Conservation (phyloP, 1,140 invertebrate species). For the Proctacanthus coquilletti region DNA sequence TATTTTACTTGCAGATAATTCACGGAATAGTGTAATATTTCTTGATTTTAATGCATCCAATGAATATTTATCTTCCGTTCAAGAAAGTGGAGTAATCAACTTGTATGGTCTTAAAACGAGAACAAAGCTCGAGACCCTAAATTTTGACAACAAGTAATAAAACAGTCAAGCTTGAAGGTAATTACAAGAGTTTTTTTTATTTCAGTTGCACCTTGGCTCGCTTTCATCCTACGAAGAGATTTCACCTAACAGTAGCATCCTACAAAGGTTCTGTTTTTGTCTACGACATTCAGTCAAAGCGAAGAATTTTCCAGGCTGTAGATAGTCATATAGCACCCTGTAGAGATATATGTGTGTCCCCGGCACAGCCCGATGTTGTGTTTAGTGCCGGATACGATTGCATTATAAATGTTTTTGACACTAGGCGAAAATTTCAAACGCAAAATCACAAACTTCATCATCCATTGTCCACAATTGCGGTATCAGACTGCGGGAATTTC, state of each 20-base stretch:
- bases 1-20: slow-evolving; percentile 7
- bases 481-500: slow-evolving; percentile 23
- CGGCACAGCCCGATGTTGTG: slow-evolving; percentile 14
- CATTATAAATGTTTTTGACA: slow-evolving; percentile 26
- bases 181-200: background rate
- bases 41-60: slow-evolving; percentile 24
- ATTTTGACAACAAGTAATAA: slow-evolving; percentile 18
- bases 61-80: slow-evolving; percentile 25
- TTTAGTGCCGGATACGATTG: slow-evolving; percentile 27
- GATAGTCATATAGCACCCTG: slow-evolving; percentile 24
- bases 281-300: slow-evolving; percentile 21
- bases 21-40: slow-evolving; percentile 18
- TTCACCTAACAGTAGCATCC: slow-evolving; percentile 18
- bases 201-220: slow-evolving; percentile 21
- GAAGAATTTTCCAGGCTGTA: slow-evolving; percentile 14
- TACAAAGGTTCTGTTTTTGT: slow-evolving; percentile 21
- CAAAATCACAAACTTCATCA: slow-evolving; percentile 12
- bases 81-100: slow-evolving; percentile 20
- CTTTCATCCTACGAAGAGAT: slow-evolving; percentile 24
- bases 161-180: background rate
- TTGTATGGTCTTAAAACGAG: slow-evolving; percentile 24
- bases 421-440: slow-evolving; percentile 13
- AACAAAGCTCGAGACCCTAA: slow-evolving; percentile 19
- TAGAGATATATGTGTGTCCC: slow-evolving; percentile 21
- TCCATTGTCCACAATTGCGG: slow-evolving; percentile 19